phyloP scores from a whole-genome alignment of 1,140 invertebrate genomes.

The Drosophila subobscura region DNA sequence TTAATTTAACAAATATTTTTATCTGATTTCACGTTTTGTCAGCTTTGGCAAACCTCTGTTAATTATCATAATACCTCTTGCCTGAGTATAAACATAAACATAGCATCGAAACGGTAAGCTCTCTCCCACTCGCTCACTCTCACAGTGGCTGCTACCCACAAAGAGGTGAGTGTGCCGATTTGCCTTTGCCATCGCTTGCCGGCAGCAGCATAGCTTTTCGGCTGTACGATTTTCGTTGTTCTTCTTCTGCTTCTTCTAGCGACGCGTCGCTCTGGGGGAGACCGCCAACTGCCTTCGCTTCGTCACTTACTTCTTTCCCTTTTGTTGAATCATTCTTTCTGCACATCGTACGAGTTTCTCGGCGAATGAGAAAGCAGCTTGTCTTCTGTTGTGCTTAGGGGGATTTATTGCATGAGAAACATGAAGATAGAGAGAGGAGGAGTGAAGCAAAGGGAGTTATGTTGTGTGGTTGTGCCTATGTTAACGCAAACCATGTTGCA shows the following conservation, averaged over 20 bases:
- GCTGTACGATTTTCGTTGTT: constrained; percentile 9
- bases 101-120: constrained; percentile 24
- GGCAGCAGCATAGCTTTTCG: constrained; percentile 5
- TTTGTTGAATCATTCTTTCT: constrained; percentile 64
- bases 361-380: constrained; percentile 71
- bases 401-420: constrained; percentile 8
- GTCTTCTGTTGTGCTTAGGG: constrained; percentile 7
- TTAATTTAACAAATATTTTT: too few species aligned
- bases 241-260: constrained; percentile 36
- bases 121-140: too few species aligned
- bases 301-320: constrained; percentile 47
- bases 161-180: constrained; percentile 25
- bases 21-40: too few species aligned
- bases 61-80: too few species aligned
- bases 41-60: too few species aligned
- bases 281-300: constrained; percentile 36
- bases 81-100: constrained; percentile 51
- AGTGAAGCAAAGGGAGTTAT: too few species aligned
- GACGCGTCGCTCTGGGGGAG: constrained; percentile 35
- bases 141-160: too few species aligned
- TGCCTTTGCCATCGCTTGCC: background rate
- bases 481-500: constrained; percentile 58
- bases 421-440: too few species aligned
- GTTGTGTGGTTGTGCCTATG: constrained; percentile 32
- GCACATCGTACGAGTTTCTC: constrained; percentile 75